Evolutionary conservation across 2,113 vertebrate genomes (phyloP), one percentile per base, ranked within the genome.

Genomic region (Dromiciops gliroides): DNA sequence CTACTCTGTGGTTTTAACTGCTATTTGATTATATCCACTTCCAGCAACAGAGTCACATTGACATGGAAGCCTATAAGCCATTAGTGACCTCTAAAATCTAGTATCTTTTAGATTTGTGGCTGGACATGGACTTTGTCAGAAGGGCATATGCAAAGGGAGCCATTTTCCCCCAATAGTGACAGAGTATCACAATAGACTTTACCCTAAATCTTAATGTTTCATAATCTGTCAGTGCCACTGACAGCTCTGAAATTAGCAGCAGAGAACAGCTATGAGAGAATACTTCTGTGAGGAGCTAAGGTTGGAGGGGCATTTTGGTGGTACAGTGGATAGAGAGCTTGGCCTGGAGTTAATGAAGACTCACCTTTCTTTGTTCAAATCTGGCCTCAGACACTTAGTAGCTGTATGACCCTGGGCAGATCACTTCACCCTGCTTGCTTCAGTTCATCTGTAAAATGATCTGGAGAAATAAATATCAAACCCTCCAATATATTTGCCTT

Each of bases 131-230:
- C 95, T 89, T 94, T 91, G 75, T 93, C 93, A 92, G 53, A 14
- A 56, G 50, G 47, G 92, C 75, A 91, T 53, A 92, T 56, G 91
- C 31, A 92, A 60, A 96, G 95, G 51, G 48, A 96, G 91, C 37
- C 47, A 24, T 50, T 95, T 95, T 91, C 51, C 92, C 37, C 19
- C 16, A 23, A 8, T 75, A 50, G 91, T 93, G 93, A 91, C 92
- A 93, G 56, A 94, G 56, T 95, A 90, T 96, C 96, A 95, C 37
- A 8, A 28, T 96, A n/a, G 93, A 97, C 91, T 94, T 97, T 96
- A 53, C 95, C 53, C 90, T 44, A 44, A 83, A 83, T 83, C 16
- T 83, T 44, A 83, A 44, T 83, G 50, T 89, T 75, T 95, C 91
- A 94, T 95, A 90, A 92, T 93, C 93, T 94, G 50, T 95, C 50